phyloP scores from a whole-genome alignment of 2,113 vertebrate species.

The Cyprinodon variegatus region DNA sequence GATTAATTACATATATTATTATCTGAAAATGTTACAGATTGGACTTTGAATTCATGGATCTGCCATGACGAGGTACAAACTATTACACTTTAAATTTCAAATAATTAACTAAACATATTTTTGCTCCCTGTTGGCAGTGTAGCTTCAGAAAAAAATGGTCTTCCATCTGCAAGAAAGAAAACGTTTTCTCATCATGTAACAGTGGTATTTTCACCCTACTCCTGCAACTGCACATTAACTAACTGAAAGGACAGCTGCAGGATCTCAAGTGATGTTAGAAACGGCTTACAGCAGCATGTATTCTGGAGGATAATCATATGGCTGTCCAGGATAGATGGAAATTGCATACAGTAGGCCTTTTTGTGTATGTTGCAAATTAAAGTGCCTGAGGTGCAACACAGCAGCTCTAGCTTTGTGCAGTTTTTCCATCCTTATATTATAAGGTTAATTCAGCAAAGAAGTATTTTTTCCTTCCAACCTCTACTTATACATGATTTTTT shows the following conservation, averaged over 20 bases:
- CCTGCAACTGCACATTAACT: neutral
- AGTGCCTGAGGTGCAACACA: neutral
- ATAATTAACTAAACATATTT: neutral
- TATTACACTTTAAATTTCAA: no score
- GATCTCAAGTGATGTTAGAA: conserved; percentile 18
- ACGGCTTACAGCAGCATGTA: conserved; percentile 12
- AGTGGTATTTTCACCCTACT: neutral
- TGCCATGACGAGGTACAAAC: no score
- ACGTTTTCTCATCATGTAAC: neutral
- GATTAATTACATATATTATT: neutral
- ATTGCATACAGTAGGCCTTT: neutral
- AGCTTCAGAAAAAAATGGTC: neutral
- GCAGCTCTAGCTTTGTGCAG: neutral
- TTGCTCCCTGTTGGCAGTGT: neutral
- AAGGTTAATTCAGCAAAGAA: neutral
- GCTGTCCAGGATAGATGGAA: conserved; percentile 9
- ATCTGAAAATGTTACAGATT: neutral
- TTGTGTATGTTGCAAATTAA: neutral
- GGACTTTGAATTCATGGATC: neutral
- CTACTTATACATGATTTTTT: neutral
- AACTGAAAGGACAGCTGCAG: conserved; percentile 1
- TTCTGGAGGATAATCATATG: conserved; percentile 12
- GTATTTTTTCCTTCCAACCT: neutral
- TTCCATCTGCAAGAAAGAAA: neutral
- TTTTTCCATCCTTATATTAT: neutral